Conservation (phyloP, 2,797 vertebrate species). For the Cryptoblepharus egeriae region DNA sequence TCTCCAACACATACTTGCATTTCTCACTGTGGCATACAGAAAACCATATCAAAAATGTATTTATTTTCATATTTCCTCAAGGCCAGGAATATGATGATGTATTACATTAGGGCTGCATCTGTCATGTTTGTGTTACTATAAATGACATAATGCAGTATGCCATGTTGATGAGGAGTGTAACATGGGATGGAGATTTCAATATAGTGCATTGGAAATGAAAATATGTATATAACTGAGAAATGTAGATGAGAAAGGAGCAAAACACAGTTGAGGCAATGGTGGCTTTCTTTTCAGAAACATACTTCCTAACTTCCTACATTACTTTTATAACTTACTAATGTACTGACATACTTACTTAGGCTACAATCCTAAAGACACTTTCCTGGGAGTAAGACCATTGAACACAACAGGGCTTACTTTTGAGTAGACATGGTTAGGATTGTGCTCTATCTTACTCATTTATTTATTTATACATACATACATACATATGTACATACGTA, state of each 20-base stretch:
- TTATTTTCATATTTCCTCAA: constrained; percentile 63
- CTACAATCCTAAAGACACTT: no score
- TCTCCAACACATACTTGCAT: not conserved
- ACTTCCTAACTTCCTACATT: no score
- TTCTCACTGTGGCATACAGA: constrained; percentile 7
- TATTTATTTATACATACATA: no score
- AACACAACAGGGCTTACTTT: no score
- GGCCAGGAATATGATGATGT: constrained; percentile 47
- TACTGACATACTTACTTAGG: no score
- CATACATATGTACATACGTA: no score
- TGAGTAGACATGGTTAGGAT: no score
- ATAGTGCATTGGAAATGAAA: constrained; percentile 33
- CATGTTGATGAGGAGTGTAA: constrained; percentile 56
- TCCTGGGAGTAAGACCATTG: no score
- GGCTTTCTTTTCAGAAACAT: not conserved
- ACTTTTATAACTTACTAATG: no score
- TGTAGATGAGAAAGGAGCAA: constrained; percentile 29
- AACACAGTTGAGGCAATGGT: not conserved
- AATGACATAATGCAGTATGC: constrained; percentile 64
- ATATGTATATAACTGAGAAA: constrained; percentile 41
- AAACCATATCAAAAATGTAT: constrained; percentile 54
- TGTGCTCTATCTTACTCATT: no score
- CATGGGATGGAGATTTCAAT: constrained; percentile 50
- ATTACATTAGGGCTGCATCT: constrained; percentile 60
- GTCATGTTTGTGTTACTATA: constrained; percentile 54